Conservation (phyloP, 2,113 vertebrate genomes). For the Erinaceus europaeus region DNA sequence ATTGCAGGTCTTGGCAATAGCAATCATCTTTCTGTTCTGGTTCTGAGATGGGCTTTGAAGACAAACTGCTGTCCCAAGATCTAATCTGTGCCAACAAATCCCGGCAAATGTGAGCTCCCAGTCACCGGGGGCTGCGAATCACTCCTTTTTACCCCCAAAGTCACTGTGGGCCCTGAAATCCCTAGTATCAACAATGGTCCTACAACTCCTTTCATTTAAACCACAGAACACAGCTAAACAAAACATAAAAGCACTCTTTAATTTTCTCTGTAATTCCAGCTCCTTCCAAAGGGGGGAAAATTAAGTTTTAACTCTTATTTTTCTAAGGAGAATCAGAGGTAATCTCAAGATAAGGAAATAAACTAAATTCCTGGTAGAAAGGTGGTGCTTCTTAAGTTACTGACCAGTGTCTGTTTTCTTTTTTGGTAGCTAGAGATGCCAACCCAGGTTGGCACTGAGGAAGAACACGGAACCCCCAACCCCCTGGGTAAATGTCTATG, state of each 20-base stretch:
- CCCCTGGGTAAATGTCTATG: too few species aligned
- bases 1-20: too few species aligned
- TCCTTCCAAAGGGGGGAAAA: not conserved
- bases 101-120: not conserved
- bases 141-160: not conserved
- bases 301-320: not conserved
- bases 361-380: not conserved
- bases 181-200: not conserved
- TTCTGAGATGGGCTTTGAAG: too few species aligned
- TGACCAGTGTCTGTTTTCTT: not conserved
- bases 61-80: too few species aligned
- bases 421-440: not conserved
- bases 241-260: not conserved
- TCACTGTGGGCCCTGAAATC: not conserved
- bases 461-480: too few species aligned
- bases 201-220: not conserved
- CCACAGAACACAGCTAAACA: not conserved
- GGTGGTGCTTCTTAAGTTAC: fast-evolving
- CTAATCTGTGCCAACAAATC: too few species aligned
- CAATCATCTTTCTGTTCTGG: too few species aligned
- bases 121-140: not conserved
- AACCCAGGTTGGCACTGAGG: not conserved
- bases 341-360: not conserved
- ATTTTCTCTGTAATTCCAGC: not conserved
- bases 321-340: not conserved